These are phyloP conservation scores for Danaus plexippus DNA, from an alignment of 1,140 invertebrate genomes.

Conservation along the genomic window DNA sequence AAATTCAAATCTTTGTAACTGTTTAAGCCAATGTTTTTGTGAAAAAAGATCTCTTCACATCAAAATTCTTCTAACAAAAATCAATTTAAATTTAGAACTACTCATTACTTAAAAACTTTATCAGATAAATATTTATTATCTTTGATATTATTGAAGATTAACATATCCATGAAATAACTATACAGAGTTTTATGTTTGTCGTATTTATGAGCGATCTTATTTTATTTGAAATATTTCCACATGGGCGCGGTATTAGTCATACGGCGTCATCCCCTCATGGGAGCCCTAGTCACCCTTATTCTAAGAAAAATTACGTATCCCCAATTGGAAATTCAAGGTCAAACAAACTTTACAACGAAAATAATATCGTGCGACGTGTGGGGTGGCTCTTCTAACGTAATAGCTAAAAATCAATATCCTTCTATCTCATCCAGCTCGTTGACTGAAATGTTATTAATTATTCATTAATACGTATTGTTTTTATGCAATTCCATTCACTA, in stretches of 20 bases:
- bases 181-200: no score
- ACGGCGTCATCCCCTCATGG: conserved; percentile 26
- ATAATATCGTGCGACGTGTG: conserved; percentile 32
- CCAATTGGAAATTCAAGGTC: conserved; percentile 25
- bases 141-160: no score
- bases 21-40: no score
- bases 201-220: no score
- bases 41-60: no score
- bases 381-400: conserved; percentile 23
- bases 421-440: conserved; percentile 11
- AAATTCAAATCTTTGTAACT: no score
- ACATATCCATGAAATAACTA: no score
- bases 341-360: conserved; percentile 19
- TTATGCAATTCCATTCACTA: conserved; percentile 56
- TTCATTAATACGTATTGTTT: conserved; percentile 22
- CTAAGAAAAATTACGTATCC: conserved; percentile 37
- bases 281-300: conserved; percentile 38
- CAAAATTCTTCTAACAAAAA: no score
- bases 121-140: no score
- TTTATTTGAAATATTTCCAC: background rate
- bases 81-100: no score
- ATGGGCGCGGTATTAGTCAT: conserved; percentile 40
- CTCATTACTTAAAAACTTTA: no score
- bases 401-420: conserved; percentile 38
- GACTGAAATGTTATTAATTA: conserved; percentile 17